Conservation (phyloP, 2,888 invertebrate genomes). For the Rhorus exstirpatorius region DNA sequence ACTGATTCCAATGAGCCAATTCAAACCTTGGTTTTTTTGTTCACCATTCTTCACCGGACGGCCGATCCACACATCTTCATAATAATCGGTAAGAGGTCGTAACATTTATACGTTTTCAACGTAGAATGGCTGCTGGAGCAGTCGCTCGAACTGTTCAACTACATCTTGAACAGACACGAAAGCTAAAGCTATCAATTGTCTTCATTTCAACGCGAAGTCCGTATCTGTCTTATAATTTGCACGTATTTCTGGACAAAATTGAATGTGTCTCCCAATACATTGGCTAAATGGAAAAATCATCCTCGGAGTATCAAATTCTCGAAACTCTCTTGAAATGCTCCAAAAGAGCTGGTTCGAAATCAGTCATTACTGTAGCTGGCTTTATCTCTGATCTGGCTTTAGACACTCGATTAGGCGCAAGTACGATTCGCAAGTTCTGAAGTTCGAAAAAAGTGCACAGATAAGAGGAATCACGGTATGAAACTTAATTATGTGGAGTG, state of each 20-base stretch:
- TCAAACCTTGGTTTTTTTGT: slow-evolving; percentile 5
- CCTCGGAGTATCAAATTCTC: not conserved
- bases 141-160: slow-evolving; percentile 14
- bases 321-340: not conserved
- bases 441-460: slow-evolving; percentile 2
- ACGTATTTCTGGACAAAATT: not conserved
- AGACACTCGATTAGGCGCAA: not conserved
- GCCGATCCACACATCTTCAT: slow-evolving; percentile 41
- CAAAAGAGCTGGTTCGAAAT: not conserved
- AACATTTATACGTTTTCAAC: slow-evolving; percentile 39
- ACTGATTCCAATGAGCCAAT: slow-evolving; percentile 2
- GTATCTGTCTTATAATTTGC: not conserved
- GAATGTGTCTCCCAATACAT: slow-evolving; percentile 53
- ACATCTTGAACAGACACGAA: slow-evolving; percentile 42
- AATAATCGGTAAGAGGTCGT: slow-evolving; percentile 26
- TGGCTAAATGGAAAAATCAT: not conserved
- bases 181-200: slow-evolving; percentile 49
- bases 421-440: not conserved
- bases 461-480: not conserved
- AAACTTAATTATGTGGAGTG: not conserved
- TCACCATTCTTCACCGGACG: not conserved
- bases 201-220: slow-evolving; percentile 36
- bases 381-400: not conserved
- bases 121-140: slow-evolving; percentile 20
- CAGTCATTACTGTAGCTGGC: not conserved